Percentiles rank a stretch among this genome's conserved stretches.
These are phyloP conservation scores for Eulithis prunata DNA, from an alignment of 2,888 invertebrate genomes.

Conservation along the genomic window DNA sequence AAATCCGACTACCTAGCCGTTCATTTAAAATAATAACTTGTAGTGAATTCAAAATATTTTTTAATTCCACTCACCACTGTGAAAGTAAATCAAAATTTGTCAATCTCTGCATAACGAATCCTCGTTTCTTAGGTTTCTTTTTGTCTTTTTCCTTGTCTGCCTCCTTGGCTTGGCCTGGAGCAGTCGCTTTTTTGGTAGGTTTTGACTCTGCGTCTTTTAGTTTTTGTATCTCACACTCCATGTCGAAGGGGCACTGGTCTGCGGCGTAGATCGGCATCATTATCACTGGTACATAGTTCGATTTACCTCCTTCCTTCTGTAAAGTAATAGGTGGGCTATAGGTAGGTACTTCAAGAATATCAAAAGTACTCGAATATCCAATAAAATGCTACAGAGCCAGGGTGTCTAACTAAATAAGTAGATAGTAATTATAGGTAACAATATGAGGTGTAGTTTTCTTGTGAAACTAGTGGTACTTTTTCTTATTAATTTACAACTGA, in stretches of 20 bases:
- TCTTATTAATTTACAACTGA: too few relatives aligned
- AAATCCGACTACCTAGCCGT: too few relatives aligned
- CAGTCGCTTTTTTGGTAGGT: slow-evolving; percentile 48
- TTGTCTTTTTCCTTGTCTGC: slow-evolving; percentile 57
- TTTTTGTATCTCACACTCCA: slow-evolving; percentile 68
- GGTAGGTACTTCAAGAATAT: too few relatives aligned
- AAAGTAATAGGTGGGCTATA: slow-evolving; percentile 6
- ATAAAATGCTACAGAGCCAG: too few relatives aligned
- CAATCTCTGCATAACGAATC: slow-evolving; percentile 67
- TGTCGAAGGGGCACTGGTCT: slow-evolving; percentile 72
- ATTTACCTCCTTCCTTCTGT: slow-evolving; percentile 53
- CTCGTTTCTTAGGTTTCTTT: slow-evolving; percentile 63
- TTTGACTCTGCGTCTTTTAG: slow-evolving; percentile 55
- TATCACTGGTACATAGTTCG: slow-evolving; percentile 70
- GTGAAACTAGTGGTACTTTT: too few relatives aligned
- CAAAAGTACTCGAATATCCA: too few relatives aligned
- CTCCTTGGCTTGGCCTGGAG: slow-evolving; percentile 41
- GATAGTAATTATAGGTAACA: too few relatives aligned
- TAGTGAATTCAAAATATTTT: background rate
- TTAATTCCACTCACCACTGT: slow-evolving; percentile 65
- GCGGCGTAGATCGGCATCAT: slow-evolving; percentile 76
- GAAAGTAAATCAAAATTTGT: slow-evolving; percentile 75
- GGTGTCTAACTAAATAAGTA: too few relatives aligned
- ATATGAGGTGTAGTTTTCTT: too few relatives aligned
- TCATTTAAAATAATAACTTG: too few relatives aligned